phyloP scores from a whole-genome alignment of 2,888 invertebrate genomes.

The Tipula unca region DNA sequence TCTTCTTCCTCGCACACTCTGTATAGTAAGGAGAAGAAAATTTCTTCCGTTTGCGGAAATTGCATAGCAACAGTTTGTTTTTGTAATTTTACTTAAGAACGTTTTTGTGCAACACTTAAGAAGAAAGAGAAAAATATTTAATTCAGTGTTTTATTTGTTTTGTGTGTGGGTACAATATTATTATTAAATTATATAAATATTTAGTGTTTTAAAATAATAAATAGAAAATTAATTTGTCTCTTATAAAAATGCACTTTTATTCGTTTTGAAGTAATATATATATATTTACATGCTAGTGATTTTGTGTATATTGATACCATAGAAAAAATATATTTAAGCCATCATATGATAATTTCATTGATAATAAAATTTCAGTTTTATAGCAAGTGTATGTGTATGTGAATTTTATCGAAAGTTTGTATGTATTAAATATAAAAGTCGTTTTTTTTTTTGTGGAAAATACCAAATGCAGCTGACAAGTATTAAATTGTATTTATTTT shows the following conservation, averaged over 20 bases:
- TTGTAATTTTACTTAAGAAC: not conserved
- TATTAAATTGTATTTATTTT: not conserved
- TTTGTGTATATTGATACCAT: not conserved
- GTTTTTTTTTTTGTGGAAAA: not conserved
- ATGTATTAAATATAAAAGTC: not conserved
- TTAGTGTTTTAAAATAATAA: not conserved
- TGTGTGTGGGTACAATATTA: not conserved
- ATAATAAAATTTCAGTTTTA: not conserved
- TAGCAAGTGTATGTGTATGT: not conserved
- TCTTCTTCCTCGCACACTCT: not conserved
- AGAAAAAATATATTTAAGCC: not conserved
- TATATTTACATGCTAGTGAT: not conserved
- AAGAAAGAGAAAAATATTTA: not conserved
- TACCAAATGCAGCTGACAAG: not conserved
- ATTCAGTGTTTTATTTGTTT: not conserved
- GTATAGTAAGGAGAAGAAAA: not conserved
- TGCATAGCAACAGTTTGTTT: slow-evolving; percentile 17
- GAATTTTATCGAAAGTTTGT: not conserved
- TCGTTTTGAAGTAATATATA: not conserved
- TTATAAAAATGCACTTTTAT: not conserved
- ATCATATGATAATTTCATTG: not conserved
- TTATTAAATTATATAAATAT: not conserved
- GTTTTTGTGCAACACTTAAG: not conserved
- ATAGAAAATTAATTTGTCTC: not conserved
- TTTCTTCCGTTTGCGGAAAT: not conserved